Evolutionary conservation across 1,140 invertebrate genomes (phyloP).

Genomic region (Conus betulinus): DNA sequence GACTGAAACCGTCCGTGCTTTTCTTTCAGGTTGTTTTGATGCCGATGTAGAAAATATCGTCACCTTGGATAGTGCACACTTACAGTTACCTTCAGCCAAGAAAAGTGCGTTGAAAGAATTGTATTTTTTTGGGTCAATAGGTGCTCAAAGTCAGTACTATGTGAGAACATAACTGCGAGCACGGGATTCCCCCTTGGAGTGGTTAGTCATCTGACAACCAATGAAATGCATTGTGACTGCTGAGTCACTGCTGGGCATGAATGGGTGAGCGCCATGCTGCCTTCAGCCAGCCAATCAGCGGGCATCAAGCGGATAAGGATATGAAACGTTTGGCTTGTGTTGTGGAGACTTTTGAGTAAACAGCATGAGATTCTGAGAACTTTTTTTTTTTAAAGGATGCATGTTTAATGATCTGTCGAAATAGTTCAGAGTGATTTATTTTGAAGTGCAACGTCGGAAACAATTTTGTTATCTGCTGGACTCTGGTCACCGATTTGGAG

Average conservation of each 20-base stretch:
- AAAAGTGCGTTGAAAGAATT: background rate
- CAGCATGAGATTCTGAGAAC: conserved; percentile 31
- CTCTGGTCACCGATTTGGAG: background rate
- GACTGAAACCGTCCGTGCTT: background rate
- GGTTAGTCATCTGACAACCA: conserved; percentile 36
- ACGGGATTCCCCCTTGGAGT: conserved; percentile 34
- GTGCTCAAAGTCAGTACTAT: background rate
- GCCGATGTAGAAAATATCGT: background rate
- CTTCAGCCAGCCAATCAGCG: conserved; percentile 18
- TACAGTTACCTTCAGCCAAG: background rate
- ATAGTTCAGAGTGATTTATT: background rate
- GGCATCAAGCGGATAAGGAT: conserved; percentile 28
- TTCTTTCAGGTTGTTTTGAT: background rate
- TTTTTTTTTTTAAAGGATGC: background rate
- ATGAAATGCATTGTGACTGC: conserved; percentile 23
- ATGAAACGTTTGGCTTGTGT: conserved; percentile 15
- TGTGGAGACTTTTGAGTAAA: conserved; percentile 40
- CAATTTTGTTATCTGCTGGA: background rate
- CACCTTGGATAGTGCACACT: background rate
- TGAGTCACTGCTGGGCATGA: conserved; percentile 38
- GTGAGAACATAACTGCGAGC: background rate
- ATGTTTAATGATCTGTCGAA: background rate
- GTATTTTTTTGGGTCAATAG: background rate
- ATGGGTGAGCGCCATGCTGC: conserved; percentile 27
- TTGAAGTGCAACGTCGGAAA: background rate